A percentile compares a stretch with the other conserved stretches of the same genome.
These are phyloP conservation scores for Pasiphila rectangulata DNA, from an alignment of 2,888 invertebrate genomes.

Conservation along the genomic window DNA sequence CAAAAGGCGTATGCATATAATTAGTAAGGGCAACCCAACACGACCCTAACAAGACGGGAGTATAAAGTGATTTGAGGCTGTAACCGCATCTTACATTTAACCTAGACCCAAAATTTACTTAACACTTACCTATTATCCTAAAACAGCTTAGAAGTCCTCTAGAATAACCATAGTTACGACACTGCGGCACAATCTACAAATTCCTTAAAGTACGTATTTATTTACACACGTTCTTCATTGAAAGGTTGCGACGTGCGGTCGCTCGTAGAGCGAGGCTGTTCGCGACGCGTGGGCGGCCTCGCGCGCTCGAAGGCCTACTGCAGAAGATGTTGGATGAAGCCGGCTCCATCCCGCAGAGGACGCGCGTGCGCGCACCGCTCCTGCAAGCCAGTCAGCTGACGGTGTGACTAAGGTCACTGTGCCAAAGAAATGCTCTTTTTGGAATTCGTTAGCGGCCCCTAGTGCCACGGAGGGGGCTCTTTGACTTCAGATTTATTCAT, in stretches of 20 bases:
- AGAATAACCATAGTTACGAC: conserved; percentile 11
- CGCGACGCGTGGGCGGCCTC: conserved; percentile 38
- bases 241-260: conserved; percentile 14
- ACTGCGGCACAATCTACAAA: conserved; percentile 16
- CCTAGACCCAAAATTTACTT: conserved; percentile 4
- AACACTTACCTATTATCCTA: conserved; percentile 21
- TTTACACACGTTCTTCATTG: conserved; percentile 25
- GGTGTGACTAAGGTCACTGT: conserved; percentile 69
- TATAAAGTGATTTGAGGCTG: conserved; percentile 1
- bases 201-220: conserved; percentile 4
- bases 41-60: conserved; percentile 1
- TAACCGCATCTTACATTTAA: conserved; percentile 9
- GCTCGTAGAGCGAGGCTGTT: conserved; percentile 23
- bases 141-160: conserved; percentile 15
- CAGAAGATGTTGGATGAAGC: conserved; percentile 53
- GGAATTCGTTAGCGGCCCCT: conserved; percentile 5
- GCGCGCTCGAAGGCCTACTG: conserved; percentile 52
- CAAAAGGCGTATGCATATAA: conserved; percentile 2
- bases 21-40: conserved; percentile 3
- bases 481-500: conserved; percentile 22
- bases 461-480: conserved; percentile 7
- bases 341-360: conserved; percentile 58
- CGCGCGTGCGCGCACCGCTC: conserved; percentile 56
- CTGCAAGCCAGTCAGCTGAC: conserved; percentile 64
- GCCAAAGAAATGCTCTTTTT: conserved; percentile 45